Conservation (phyloP, 2,888 invertebrate genomes). For the Perizoma affinitatum region DNA sequence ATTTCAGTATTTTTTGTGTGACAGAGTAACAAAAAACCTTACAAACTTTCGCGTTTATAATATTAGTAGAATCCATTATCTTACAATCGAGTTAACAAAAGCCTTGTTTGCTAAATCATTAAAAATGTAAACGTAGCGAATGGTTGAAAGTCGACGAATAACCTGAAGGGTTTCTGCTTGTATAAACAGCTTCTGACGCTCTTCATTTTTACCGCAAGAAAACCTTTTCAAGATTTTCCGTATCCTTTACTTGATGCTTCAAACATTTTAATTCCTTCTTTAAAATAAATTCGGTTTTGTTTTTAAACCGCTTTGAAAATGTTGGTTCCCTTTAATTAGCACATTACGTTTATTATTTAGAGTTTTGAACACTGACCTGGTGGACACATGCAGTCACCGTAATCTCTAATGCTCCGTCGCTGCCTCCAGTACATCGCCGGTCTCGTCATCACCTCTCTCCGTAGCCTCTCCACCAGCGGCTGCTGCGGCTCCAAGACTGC, state of each 20-base stretch:
- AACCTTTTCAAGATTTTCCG: constrained; percentile 25
- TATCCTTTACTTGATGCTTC: constrained; percentile 10
- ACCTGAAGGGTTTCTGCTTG: constrained; percentile 27
- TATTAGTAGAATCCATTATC: no score
- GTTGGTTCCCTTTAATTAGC: not conserved
- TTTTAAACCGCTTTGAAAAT: no score
- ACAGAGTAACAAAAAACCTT: no score
- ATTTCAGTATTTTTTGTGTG: no score
- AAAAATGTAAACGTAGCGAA: constrained; percentile 23
- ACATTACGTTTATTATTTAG: not conserved
- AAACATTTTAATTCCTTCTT: constrained; percentile 6
- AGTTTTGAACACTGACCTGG: constrained; percentile 81
- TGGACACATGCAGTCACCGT: constrained; percentile 88
- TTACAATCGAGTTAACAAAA: constrained; percentile 19
- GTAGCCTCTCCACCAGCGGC: constrained; percentile 81
- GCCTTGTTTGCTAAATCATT: constrained; percentile 17
- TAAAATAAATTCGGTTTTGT: no score
- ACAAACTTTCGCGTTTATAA: no score
- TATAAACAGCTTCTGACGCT: constrained; percentile 31
- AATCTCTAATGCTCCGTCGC: constrained; percentile 81
- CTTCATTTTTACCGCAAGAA: constrained; percentile 27
- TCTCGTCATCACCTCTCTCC: constrained; percentile 78
- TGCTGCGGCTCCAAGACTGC: constrained; percentile 80
- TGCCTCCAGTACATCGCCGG: constrained; percentile 64
- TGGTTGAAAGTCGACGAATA: constrained; percentile 26